Percentiles rank a stretch among this genome's conserved stretches.
These are phyloP conservation scores for Tetramorium parvispinum DNA, from an alignment of 1,140 invertebrate species.

Conservation along the genomic window DNA sequence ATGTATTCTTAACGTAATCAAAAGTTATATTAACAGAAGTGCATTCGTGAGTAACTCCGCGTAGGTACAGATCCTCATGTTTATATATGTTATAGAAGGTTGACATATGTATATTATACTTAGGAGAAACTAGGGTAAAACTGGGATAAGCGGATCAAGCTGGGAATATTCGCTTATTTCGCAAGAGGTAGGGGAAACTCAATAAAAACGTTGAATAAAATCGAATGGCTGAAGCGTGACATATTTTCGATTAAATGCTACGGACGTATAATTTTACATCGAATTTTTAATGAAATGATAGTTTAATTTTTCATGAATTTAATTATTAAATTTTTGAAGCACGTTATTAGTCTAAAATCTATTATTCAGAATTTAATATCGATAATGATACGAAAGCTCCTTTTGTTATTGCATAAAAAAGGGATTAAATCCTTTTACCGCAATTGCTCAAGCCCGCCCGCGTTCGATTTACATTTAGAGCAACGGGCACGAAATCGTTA, in stretches of 20 bases:
- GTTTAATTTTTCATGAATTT: neutral
- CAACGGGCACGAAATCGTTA: slow-evolving; percentile 12
- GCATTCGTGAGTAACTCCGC: neutral
- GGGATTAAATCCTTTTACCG: neutral
- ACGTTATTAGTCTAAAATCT: neutral
- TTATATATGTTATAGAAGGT: slow-evolving; percentile 4
- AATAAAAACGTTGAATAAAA: slow-evolving; percentile 39
- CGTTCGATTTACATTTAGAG: slow-evolving; percentile 7
- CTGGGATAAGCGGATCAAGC: slow-evolving; percentile 33
- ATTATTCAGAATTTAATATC: neutral
- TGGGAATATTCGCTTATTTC: slow-evolving; percentile 37
- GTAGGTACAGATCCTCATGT: neutral
- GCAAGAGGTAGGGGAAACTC: neutral
- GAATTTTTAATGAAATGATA: neutral
- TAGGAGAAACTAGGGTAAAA: slow-evolving; percentile 44
- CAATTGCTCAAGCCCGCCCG: neutral
- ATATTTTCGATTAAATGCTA: slow-evolving; percentile 4
- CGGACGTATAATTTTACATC: neutral
- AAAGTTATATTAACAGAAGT: slow-evolving; percentile 1
- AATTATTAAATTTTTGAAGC: neutral
- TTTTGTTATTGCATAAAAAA: neutral
- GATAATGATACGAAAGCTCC: neutral
- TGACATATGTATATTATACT: slow-evolving; percentile 44
- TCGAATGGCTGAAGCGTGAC: slow-evolving; percentile 13
- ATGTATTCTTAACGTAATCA: neutral